Conservation (phyloP, 2,888 invertebrate genomes). For the Cinara cedri region DNA sequence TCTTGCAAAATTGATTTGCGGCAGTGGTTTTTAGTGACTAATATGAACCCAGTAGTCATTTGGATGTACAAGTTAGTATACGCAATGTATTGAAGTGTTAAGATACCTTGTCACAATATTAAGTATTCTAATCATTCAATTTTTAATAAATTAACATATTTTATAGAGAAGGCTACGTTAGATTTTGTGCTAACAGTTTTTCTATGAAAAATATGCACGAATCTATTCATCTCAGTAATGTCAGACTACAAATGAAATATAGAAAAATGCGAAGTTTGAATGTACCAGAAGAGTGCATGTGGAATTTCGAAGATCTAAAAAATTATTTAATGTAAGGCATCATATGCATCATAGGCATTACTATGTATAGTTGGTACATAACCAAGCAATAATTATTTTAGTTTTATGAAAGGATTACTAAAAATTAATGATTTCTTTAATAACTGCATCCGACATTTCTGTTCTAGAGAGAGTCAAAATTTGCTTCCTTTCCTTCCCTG, state of each 20-base stretch:
- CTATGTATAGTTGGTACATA: no score
- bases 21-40: constrained; percentile 69
- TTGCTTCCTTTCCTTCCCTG: no score
- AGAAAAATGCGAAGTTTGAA: constrained; percentile 66
- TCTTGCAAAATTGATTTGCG: constrained; percentile 69
- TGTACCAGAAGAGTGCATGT: constrained; percentile 83
- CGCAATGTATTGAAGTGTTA: background rate
- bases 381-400: no score
- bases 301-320: constrained; percentile 77
- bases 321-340: constrained; percentile 66
- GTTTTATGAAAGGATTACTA: no score
- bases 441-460: no score
- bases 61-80: constrained; percentile 67
- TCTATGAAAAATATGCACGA: constrained; percentile 66
- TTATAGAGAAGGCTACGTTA: constrained; percentile 66
- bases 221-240: constrained; percentile 67
- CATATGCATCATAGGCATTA: background rate
- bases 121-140: background rate
- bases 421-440: no score
- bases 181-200: constrained; percentile 66
- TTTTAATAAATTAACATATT: background rate
- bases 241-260: constrained; percentile 66
- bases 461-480: no score
- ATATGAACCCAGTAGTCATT: constrained; percentile 67
- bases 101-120: background rate